Evolutionary conservation across 2,888 invertebrate genomes (phyloP).

Genomic region (Hyposoter didymator): DNA sequence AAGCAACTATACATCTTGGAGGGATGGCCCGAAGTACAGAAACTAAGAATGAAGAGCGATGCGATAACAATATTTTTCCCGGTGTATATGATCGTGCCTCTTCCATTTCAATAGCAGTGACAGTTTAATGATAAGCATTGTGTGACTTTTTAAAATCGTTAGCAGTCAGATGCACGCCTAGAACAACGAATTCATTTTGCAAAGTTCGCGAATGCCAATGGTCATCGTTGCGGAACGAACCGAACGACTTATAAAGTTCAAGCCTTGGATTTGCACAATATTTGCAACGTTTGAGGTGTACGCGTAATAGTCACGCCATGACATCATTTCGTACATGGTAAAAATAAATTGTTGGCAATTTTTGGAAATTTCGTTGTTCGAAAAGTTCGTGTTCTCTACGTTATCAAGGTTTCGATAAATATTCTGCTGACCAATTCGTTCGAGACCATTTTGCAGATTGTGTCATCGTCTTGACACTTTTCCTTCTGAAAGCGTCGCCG

Average conservation of each 20-base stretch:
- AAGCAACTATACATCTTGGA: slow-evolving; percentile 47
- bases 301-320: no score
- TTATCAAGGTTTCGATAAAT: no score
- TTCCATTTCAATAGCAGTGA: slow-evolving; percentile 1
- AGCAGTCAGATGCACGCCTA: neutral
- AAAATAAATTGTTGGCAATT: no score
- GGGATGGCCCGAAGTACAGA: slow-evolving; percentile 32
- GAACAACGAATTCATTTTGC: neutral
- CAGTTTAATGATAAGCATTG: slow-evolving; percentile 22
- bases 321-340: no score
- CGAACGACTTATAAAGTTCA: neutral
- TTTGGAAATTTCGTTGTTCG: no score
- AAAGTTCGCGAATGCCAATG: neutral
- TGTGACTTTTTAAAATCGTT: slow-evolving; percentile 11
- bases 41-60: slow-evolving; percentile 25
- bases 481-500: neutral
- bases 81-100: neutral
- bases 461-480: no score
- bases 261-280: neutral
- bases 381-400: no score
- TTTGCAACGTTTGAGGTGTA: no score
- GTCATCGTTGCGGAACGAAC: neutral
- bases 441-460: no score
- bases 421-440: no score
- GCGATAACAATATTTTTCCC: slow-evolving; percentile 46